phyloP scores from a whole-genome alignment of 2,888 invertebrate species.

The Synanthedon formicaeformis region DNA sequence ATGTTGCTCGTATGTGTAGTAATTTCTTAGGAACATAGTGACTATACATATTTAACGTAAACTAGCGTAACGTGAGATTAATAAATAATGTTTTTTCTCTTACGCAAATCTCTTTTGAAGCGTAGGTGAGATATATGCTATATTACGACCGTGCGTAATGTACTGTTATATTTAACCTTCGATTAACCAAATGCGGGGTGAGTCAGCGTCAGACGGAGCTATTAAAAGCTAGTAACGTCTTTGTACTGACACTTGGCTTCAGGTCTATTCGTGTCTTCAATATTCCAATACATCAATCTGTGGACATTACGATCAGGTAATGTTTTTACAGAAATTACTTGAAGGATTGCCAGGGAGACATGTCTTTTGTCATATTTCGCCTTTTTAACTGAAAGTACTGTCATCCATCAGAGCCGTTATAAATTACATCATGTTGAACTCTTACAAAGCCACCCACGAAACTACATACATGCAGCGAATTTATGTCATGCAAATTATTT shows the following conservation, averaged over 20 bases:
- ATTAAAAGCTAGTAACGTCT: slow-evolving; percentile 44
- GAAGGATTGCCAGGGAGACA: no score
- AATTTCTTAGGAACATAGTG: no score
- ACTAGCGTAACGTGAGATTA: no score
- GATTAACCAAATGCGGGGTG: slow-evolving; percentile 56
- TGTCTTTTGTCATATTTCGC: no score
- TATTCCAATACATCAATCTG: background rate
- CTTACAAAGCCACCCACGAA: no score
- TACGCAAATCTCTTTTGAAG: background rate
- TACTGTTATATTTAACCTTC: slow-evolving; percentile 32
- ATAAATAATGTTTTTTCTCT: background rate
- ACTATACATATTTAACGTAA: no score
- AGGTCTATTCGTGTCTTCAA: slow-evolving; percentile 17
- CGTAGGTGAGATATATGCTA: background rate
- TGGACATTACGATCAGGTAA: background rate
- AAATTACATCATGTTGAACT: no score
- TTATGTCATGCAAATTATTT: no score
- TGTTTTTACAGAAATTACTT: background rate
- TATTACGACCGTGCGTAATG: background rate
- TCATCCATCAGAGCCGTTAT: no score
- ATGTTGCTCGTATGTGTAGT: no score
- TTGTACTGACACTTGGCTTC: slow-evolving; percentile 45
- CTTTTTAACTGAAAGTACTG: no score
- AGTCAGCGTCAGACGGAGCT: slow-evolving; percentile 42
- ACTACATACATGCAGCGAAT: no score